phyloP scores from a whole-genome alignment of 2,888 invertebrate species.

The Gymnocheta viridis region DNA sequence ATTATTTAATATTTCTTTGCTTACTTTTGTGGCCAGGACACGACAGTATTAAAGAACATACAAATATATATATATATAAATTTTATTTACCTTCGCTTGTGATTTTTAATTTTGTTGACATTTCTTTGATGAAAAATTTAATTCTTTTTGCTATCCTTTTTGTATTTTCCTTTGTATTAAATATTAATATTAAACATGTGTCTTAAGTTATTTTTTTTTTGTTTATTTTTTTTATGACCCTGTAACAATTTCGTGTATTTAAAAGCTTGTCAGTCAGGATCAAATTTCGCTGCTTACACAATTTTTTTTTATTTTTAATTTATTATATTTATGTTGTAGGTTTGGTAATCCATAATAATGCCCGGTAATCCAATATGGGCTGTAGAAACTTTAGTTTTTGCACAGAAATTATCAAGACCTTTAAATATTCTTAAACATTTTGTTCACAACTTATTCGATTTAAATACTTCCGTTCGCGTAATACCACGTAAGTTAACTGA shows the following conservation, averaged over 20 bases:
- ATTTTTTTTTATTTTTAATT: conserved; percentile 1
- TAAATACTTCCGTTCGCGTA: conserved; percentile 69
- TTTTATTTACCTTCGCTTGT: conserved; percentile 55
- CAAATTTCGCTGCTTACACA: conserved; percentile 58
- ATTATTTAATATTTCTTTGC: neutral
- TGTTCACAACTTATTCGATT: conserved; percentile 51
- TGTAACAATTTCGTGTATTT: neutral
- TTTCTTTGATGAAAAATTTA: conserved; percentile 8
- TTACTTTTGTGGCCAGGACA: neutral
- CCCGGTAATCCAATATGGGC: conserved; percentile 54
- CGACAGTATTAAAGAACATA: neutral
- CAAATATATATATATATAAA: neutral
- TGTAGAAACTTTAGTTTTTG: neutral
- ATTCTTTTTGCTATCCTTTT: conserved; percentile 11
- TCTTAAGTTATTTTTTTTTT: neutral
- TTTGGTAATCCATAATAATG: conserved; percentile 35
- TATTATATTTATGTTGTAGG: neutral
- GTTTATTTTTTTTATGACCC: neutral
- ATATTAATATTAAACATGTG: neutral
- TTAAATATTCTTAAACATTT: conserved; percentile 14
- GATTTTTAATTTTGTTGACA: conserved; percentile 59
- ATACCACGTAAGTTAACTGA: conserved; percentile 76
- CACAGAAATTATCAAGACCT: neutral
- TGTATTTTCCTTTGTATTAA: conserved; percentile 16
- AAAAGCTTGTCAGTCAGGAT: conserved; percentile 41